phyloP scores from a whole-genome alignment of 2,888 invertebrate genomes.

The Hirtodrosophila histrioides region DNA sequence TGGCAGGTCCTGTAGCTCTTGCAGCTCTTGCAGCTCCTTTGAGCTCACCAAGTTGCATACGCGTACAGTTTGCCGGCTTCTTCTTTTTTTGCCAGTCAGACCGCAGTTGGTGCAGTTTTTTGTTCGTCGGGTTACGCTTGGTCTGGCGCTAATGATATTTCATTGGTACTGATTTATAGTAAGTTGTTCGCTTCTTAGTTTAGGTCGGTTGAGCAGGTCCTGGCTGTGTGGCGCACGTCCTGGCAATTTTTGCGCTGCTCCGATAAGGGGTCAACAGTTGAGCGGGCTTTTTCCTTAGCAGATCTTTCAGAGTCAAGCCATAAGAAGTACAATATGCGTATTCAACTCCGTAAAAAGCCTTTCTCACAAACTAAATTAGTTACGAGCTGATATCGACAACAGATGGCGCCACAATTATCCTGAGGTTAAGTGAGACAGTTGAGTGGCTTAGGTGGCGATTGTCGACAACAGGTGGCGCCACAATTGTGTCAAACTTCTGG shows the following conservation, averaged over 20 bases:
- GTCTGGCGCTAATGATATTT: constrained; percentile 70
- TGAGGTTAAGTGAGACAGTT: neutral
- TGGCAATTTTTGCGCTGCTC: constrained; percentile 34
- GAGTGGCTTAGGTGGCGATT: too few relatives aligned
- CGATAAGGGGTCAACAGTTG: constrained; percentile 42
- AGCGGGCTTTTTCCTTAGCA: constrained; percentile 9
- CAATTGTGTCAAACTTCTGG: neutral
- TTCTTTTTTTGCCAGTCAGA: constrained; percentile 13
- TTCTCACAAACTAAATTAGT: neutral
- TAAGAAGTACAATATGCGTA: constrained; percentile 10
- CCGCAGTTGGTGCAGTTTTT: constrained; percentile 33
- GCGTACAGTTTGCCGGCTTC: constrained; percentile 5
- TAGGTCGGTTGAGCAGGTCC: constrained; percentile 4
- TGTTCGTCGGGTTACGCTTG: constrained; percentile 19
- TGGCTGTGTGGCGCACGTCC: constrained; percentile 8
- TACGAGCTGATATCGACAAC: constrained; percentile 1
- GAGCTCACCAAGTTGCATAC: constrained; percentile 22
- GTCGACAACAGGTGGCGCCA: constrained; percentile 9
- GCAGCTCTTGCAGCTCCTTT: constrained; percentile 5
- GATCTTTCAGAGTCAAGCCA: constrained; percentile 5
- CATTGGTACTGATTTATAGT: constrained; percentile 75
- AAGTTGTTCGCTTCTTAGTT: constrained; percentile 41
- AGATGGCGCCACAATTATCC: constrained; percentile 26
- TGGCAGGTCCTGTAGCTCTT: neutral
- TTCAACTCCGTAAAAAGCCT: neutral